A percentile compares a stretch with the other conserved stretches of the same genome.
Conservation (phyloP, 2,888 invertebrate species). For the Agonopterix heracliana region DNA sequence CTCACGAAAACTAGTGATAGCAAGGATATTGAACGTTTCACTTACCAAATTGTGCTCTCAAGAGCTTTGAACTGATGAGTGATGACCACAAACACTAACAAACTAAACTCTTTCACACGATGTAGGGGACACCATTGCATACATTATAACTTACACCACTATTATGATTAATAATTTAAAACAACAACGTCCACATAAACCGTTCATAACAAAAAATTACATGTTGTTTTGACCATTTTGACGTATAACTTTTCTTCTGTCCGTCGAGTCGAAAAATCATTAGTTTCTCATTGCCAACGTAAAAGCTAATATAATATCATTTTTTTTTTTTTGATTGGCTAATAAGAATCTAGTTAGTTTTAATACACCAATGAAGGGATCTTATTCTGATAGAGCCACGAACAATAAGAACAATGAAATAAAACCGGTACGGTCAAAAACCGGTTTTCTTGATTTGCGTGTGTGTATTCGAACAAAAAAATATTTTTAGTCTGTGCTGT, state of each 20-base stretch:
- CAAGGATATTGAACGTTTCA: no score
- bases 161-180: not conserved
- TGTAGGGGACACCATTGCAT: conserved; percentile 17
- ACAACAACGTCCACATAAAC: conserved; percentile 6
- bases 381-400: no score
- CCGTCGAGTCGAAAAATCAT: conserved; percentile 20
- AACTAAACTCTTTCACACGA: conserved; percentile 20
- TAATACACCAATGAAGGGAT: no score
- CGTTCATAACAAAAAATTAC: conserved; percentile 44
- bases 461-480: no score
- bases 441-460: no score
- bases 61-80: not conserved
- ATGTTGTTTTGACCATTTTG: conserved; percentile 53
- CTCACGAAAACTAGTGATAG: no score
- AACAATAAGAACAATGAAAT: no score
- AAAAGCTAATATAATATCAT: no score
- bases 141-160: conserved; percentile 5
- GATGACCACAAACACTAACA: not conserved
- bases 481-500: no score
- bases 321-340: conserved; percentile 23
- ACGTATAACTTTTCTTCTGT: conserved; percentile 21
- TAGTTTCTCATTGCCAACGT: conserved; percentile 17
- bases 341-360: conserved; percentile 15
- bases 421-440: no score
- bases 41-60: no score